Conservation (phyloP, 2,113 vertebrate species). For the Cyprinodon brontotheroides region DNA sequence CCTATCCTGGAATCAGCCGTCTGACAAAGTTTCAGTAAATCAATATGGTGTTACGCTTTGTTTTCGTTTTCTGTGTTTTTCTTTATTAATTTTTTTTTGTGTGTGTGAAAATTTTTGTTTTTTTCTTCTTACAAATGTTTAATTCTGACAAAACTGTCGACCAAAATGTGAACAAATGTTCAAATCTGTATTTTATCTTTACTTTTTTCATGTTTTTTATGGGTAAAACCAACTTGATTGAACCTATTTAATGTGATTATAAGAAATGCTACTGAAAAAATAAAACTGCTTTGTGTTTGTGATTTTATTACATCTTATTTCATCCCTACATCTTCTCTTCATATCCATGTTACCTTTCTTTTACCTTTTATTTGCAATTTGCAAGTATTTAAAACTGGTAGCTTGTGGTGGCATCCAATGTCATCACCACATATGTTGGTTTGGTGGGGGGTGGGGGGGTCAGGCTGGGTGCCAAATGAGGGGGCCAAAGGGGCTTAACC, state of each 20-base stretch:
- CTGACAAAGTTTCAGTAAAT: not conserved
- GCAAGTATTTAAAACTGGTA: constrained; percentile 31
- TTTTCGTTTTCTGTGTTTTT: constrained; percentile 32
- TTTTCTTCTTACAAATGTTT: no score
- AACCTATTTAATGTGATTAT: not conserved
- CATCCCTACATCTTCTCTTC: not conserved
- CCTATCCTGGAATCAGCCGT: not conserved
- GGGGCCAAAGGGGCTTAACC: constrained; percentile 50
- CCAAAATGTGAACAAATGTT: not conserved
- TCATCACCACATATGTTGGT: constrained; percentile 68
- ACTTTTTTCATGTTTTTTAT: not conserved
- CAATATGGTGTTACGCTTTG: not conserved
- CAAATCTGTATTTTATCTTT: not conserved
- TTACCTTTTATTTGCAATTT: constrained; percentile 21
- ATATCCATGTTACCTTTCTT: constrained; percentile 26
- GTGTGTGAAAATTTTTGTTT: not conserved
- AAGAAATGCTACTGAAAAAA: constrained; percentile 24
- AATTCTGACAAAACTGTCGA: no score
- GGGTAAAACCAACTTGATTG: not conserved
- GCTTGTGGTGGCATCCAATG: constrained; percentile 46
- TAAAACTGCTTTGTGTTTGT: constrained; percentile 20
- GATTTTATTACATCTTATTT: constrained; percentile 4
- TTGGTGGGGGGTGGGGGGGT: constrained; percentile 61
- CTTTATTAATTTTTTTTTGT: constrained; percentile 64
- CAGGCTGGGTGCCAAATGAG: constrained; percentile 71